These are phyloP conservation scores for Salvelinus alpinus DNA, from an alignment of 2,113 vertebrate genomes.

Conservation along the genomic window DNA sequence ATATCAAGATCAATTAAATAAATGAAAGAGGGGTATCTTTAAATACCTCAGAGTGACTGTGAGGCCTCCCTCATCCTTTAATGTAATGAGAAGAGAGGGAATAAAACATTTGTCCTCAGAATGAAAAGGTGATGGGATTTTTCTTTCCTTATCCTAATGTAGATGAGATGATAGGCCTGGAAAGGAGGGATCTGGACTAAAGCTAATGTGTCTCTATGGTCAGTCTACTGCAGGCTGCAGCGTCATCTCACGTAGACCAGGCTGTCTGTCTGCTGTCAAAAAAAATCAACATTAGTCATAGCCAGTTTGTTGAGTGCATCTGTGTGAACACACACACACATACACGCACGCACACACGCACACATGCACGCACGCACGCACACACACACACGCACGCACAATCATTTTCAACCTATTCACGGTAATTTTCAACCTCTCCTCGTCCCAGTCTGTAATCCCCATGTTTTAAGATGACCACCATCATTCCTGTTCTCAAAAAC, in stretches of 20 bases:
- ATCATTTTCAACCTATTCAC: too few relatives aligned
- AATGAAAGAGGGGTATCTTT: slow-evolving; percentile 70
- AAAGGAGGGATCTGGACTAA: slow-evolving; percentile 31
- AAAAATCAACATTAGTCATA: not conserved
- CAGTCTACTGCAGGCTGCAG: not conserved
- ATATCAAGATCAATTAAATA: slow-evolving; percentile 72
- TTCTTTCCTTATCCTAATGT: slow-evolving; percentile 69
- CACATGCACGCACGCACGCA: not conserved
- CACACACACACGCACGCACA: not conserved
- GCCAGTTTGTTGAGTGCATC: not conserved
- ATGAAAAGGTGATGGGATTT: slow-evolving; percentile 67
- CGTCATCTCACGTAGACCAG: slow-evolving; percentile 55
- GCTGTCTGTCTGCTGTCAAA: not conserved
- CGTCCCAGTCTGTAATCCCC: too few relatives aligned
- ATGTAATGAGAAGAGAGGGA: slow-evolving; percentile 71
- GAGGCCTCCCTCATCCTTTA: slow-evolving; percentile 68
- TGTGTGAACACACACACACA: too few relatives aligned
- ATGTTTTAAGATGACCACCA: too few relatives aligned
- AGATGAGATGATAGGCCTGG: slow-evolving; percentile 73
- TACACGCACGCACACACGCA: not conserved
- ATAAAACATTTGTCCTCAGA: slow-evolving; percentile 62
- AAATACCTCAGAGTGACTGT: slow-evolving; percentile 65
- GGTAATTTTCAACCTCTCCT: too few relatives aligned
- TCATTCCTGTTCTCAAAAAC: too few relatives aligned
- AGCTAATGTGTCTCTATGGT: too few relatives aligned